A percentile compares a stretch with the other conserved stretches of the same genome.
Conservation (phyloP, 2,888 invertebrate genomes). For the Urechis unicinctus region DNA sequence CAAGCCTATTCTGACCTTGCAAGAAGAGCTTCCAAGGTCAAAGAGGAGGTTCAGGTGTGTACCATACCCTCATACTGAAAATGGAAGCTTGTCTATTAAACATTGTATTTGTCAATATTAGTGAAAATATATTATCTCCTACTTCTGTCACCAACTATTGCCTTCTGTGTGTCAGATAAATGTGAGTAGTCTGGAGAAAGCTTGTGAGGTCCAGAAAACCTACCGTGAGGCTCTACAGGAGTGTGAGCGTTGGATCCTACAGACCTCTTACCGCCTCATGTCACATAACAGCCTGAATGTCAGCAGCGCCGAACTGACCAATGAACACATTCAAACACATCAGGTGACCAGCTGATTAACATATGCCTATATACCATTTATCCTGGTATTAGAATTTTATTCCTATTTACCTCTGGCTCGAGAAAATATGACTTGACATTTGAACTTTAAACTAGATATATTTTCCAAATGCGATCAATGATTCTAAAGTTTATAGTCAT, state of each 20-base stretch:
- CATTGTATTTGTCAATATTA: too few relatives aligned
- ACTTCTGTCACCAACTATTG: too few relatives aligned
- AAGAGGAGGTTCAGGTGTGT: neutral
- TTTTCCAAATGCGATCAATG: neutral
- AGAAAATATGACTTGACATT: neutral
- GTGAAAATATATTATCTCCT: too few relatives aligned
- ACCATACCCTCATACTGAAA: too few relatives aligned
- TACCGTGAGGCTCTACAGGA: conserved; percentile 88
- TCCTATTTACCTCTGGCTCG: too few relatives aligned
- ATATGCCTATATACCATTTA: too few relatives aligned
- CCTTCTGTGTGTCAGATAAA: too few relatives aligned
- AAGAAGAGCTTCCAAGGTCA: neutral
- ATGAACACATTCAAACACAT: conserved; percentile 85
- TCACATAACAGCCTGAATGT: conserved; percentile 91
- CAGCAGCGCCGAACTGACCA: conserved; percentile 81
- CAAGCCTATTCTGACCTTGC: neutral
- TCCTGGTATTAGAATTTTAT: too few relatives aligned
- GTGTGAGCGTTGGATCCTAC: conserved; percentile 89
- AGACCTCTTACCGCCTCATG: conserved; percentile 92
- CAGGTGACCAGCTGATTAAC: too few relatives aligned
- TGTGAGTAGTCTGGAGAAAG: conserved; percentile 62
- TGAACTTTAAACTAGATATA: neutral
- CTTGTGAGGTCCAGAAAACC: conserved; percentile 61
- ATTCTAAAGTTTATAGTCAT: neutral
- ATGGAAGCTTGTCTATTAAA: too few relatives aligned